Conservation (phyloP, 2,888 invertebrate species). For the Notocelia uddmanniana region DNA sequence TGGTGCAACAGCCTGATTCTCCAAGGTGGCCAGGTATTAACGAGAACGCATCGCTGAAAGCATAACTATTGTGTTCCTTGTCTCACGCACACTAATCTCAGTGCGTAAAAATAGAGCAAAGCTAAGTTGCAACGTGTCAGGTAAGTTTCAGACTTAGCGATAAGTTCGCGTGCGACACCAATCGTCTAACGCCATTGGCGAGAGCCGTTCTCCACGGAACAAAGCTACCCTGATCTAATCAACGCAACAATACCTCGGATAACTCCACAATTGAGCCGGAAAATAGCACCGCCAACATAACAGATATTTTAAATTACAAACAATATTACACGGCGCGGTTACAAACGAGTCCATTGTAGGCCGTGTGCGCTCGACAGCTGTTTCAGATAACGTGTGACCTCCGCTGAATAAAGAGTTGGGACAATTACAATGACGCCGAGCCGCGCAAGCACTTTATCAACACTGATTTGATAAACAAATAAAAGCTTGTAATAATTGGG, state of each 20-base stretch:
- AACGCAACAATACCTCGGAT: conserved; percentile 81
- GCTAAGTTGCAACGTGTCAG: conserved; percentile 47
- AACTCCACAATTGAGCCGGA: conserved; percentile 74
- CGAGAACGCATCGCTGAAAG: conserved; percentile 36
- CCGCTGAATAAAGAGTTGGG: conserved; percentile 73
- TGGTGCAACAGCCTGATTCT: conserved; percentile 27
- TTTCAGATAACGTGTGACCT: conserved; percentile 83
- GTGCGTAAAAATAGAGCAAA: background rate
- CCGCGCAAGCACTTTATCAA: conserved; percentile 53
- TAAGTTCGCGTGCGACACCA: conserved; percentile 69
- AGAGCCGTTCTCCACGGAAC: conserved; percentile 73
- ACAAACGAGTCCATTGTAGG: conserved; percentile 80
- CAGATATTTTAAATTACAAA: conserved; percentile 83
- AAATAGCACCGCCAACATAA: conserved; percentile 71
- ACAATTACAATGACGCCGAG: conserved; percentile 67
- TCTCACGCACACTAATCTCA: background rate
- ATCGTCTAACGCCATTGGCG: conserved; percentile 65
- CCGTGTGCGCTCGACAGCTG: conserved; percentile 79
- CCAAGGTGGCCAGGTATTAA: conserved; percentile 12
- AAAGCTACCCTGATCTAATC: conserved; percentile 82
- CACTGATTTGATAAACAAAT: conserved; percentile 43
- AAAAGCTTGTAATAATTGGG: conserved; percentile 29
- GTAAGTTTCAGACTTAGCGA: conserved; percentile 60
- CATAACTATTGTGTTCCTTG: background rate
- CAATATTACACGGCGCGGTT: conserved; percentile 78